Evolutionary conservation across 2,888 invertebrate species (phyloP).

Genomic region (Orchesella flavescens): DNA sequence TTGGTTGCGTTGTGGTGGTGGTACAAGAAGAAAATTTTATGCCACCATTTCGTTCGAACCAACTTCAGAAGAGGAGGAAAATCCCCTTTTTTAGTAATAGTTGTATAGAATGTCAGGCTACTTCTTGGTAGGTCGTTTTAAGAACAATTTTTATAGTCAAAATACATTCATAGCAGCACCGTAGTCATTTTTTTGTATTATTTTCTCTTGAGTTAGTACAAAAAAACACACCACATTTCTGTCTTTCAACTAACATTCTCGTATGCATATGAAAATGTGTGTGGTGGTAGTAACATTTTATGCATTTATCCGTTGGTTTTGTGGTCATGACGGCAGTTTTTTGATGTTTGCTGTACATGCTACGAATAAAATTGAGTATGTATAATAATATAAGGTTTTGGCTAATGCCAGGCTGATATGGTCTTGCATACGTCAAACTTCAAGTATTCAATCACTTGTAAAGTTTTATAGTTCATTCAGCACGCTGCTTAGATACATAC

Average conservation of each 20-base stretch:
- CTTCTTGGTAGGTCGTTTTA: slow-evolving; percentile 30
- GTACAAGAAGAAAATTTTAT: too few species aligned
- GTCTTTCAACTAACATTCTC: background rate
- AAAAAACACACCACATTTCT: background rate
- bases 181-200: slow-evolving; percentile 2
- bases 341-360: background rate
- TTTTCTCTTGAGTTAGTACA: background rate
- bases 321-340: slow-evolving; percentile 14
- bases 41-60: background rate
- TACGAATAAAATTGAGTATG: background rate
- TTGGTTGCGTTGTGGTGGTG: background rate
- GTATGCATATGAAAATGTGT: background rate
- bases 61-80: slow-evolving; percentile 10
- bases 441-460: too few species aligned
- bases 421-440: too few species aligned
- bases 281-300: background rate
- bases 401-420: background rate
- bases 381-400: background rate
- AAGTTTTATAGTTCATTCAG: too few species aligned
- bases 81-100: background rate
- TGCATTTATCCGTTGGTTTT: slow-evolving; percentile 21
- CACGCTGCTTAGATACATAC: too few species aligned
- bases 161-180: slow-evolving; percentile 16
- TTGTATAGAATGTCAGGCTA: background rate
- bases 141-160: background rate